Conservation (phyloP, 2,113 vertebrate species). For the Corythornis vintsioides region DNA sequence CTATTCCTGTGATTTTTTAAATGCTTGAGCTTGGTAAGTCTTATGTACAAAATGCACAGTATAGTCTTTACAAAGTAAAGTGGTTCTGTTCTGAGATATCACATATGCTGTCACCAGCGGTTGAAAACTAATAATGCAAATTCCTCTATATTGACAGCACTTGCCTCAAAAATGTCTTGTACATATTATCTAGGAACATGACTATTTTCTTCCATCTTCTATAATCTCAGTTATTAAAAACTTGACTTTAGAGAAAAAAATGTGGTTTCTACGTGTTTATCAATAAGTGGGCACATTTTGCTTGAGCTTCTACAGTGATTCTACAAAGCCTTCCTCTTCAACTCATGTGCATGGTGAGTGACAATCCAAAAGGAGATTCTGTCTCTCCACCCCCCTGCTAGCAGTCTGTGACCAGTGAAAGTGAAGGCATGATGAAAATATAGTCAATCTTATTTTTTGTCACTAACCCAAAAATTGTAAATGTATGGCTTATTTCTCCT, state of each 20-base stretch:
- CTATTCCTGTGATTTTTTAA: slow-evolving; percentile 17
- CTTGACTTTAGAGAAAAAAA: not conserved
- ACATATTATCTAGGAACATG: not conserved
- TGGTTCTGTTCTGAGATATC: no score
- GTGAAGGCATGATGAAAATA: not conserved
- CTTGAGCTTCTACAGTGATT: not conserved
- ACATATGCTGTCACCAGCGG: no score
- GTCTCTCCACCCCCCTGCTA: not conserved
- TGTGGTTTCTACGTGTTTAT: not conserved
- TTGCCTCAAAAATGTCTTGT: not conserved
- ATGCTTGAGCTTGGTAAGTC: slow-evolving; percentile 8
- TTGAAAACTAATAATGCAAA: not conserved
- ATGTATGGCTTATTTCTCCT: not conserved
- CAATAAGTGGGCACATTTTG: not conserved
- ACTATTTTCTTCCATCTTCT: not conserved
- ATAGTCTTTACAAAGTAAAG: not conserved
- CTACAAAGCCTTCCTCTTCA: not conserved
- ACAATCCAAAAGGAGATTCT: not conserved
- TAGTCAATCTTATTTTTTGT: not conserved
- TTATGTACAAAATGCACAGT: not conserved
- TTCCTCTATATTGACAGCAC: not conserved
- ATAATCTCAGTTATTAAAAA: not conserved
- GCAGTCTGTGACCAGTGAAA: not conserved
- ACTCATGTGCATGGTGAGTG: not conserved
- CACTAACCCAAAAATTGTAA: not conserved